phyloP scores from a whole-genome alignment of 2,797 vertebrate genomes.

The Xenentodon cancila region DNA sequence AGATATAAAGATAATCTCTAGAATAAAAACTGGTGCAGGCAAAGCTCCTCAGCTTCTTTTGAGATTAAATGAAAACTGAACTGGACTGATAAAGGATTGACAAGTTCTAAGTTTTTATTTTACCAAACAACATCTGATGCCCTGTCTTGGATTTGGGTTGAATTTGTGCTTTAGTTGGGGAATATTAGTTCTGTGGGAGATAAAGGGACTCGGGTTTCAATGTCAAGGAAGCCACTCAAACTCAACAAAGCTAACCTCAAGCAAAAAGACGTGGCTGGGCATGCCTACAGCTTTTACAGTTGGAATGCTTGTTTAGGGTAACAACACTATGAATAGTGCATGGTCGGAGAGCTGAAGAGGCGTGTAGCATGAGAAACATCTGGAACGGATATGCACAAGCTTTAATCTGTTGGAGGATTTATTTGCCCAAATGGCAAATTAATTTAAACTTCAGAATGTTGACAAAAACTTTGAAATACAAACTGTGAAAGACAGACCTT shows the following conservation, averaged over 20 bases:
- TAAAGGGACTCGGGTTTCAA: constrained; percentile 57
- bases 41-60: constrained; percentile 3
- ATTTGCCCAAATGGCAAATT: constrained; percentile 38
- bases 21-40: constrained; percentile 27
- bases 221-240: constrained; percentile 56
- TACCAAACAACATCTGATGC: constrained; percentile 62
- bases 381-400: constrained; percentile 36
- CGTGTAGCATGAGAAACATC: constrained; percentile 52
- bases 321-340: constrained; percentile 64
- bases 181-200: constrained; percentile 60
- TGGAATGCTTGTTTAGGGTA: constrained; percentile 71
- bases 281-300: constrained; percentile 59
- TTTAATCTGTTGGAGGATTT: constrained; percentile 52
- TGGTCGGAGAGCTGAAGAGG: constrained; percentile 42
- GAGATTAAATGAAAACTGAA: constrained; percentile 10
- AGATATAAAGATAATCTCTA: constrained; percentile 8
- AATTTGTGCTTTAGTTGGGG: constrained; percentile 74
- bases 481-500: constrained; percentile 43
- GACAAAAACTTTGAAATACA: constrained; percentile 29
- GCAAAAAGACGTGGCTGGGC: constrained; percentile 66
- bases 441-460: constrained; percentile 35
- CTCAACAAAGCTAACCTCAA: constrained; percentile 51
- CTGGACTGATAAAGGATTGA: neutral
- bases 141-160: constrained; percentile 36
- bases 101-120: constrained; percentile 28